Evolutionary conservation across 2,888 invertebrate genomes (phyloP).

Genomic region (Lysandra coridon): DNA sequence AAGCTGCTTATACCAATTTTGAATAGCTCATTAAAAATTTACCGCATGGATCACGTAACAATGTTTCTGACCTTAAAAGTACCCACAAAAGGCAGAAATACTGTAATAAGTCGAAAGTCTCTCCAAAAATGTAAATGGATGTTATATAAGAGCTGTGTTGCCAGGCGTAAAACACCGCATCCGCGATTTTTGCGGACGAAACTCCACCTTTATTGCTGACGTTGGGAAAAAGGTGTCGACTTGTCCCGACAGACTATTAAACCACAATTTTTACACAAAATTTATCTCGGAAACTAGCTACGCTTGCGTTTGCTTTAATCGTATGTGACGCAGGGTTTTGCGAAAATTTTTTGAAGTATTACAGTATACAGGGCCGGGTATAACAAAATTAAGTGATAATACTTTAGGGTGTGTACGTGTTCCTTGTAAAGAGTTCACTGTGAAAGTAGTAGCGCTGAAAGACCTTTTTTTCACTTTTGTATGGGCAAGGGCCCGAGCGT

Average conservation of each 20-base stretch:
- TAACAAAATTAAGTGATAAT: no score
- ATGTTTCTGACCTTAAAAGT: not conserved
- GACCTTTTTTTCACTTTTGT: no score
- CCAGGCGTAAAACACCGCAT: constrained; percentile 20
- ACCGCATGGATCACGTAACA: not conserved
- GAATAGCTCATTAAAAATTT: no score
- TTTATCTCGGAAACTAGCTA: constrained; percentile 14
- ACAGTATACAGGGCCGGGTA: no score
- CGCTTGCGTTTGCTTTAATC: constrained; percentile 7
- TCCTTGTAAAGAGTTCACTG: no score
- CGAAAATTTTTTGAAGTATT: not conserved
- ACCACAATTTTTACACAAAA: constrained; percentile 21
- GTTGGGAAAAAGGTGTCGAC: constrained; percentile 20
- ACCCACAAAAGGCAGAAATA: not conserved
- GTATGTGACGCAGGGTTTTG: not conserved
- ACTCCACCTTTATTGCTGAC: constrained; percentile 24
- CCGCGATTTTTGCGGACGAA: constrained; percentile 25
- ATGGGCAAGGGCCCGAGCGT: no score
- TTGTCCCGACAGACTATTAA: constrained; percentile 22
- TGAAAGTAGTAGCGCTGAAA: no score
- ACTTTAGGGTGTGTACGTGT: no score
- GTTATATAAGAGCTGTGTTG: constrained; percentile 15
- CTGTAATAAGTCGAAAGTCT: constrained; percentile 2
- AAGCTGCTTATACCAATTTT: no score
- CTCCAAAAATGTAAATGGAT: constrained; percentile 21